phyloP scores from a whole-genome alignment of 2,888 invertebrate genomes.

The Drosophila longiperda region DNA sequence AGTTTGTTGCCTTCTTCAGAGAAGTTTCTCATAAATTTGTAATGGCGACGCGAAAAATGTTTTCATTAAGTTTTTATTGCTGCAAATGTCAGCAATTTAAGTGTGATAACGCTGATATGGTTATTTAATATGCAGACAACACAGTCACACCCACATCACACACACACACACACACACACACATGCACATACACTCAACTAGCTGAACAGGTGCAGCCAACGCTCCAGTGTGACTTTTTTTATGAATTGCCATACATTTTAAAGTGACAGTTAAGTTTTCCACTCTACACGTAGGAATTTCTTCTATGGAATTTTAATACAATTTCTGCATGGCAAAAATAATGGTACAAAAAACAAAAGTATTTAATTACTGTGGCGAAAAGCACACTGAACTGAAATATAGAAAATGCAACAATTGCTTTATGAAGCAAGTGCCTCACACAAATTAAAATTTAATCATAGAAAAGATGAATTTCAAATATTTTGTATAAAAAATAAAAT shows the following conservation, averaged over 20 bases:
- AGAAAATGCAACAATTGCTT: not conserved
- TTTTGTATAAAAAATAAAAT: not conserved
- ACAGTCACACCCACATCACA: slow-evolving; percentile 3
- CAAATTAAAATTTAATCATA: not conserved
- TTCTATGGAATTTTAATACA: not conserved
- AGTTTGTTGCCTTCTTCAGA: slow-evolving; percentile 21
- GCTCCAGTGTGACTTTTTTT: slow-evolving; percentile 33
- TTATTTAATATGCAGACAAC: slow-evolving; percentile 61
- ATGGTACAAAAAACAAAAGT: not conserved
- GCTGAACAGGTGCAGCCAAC: slow-evolving; percentile 2
- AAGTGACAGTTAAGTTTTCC: slow-evolving; percentile 36
- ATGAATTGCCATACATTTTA: slow-evolving; percentile 64
- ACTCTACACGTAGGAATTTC: slow-evolving; percentile 23
- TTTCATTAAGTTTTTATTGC: slow-evolving; percentile 71
- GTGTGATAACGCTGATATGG: slow-evolving; percentile 54
- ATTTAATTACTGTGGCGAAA: not conserved
- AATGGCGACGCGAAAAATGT: slow-evolving; percentile 53
- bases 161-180: slow-evolving; percentile 7
- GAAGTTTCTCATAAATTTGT: slow-evolving; percentile 47
- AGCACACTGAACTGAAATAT: not conserved
- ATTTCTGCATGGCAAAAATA: not conserved
- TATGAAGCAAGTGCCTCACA: not conserved
- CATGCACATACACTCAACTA: slow-evolving; percentile 4
- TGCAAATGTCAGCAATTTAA: slow-evolving; percentile 54
- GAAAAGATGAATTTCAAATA: not conserved